Evolutionary conservation across 2,113 vertebrate genomes (phyloP).

Genomic region (Xenopus tropicalis): UCB_Xtro_10.0 CM004443.2:148123001-148123500

Average conservation of each 20-base stretch:
- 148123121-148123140: conserved; percentile 20
- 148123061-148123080: conserved; percentile 6
- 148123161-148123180: neutral
- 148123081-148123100: conserved; percentile 21
- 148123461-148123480: no score
- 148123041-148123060: conserved; percentile 9
- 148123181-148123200: neutral
- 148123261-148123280: neutral
- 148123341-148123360: no score
- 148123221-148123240: neutral
- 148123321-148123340: no score
- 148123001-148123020: conserved; percentile 6
- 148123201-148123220: neutral
- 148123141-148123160: conserved; percentile 1
- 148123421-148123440: no score
- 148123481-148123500: no score
- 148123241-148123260: neutral
- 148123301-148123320: no score
- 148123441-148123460: no score
- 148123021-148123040: conserved; percentile 24
- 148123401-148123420: no score
- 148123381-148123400: no score
- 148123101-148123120: conserved; percentile 30
- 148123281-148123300: neutral
- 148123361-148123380: no score